phyloP scores from a whole-genome alignment of 2,888 invertebrate species.

The Cantharis flavilabris region DNA sequence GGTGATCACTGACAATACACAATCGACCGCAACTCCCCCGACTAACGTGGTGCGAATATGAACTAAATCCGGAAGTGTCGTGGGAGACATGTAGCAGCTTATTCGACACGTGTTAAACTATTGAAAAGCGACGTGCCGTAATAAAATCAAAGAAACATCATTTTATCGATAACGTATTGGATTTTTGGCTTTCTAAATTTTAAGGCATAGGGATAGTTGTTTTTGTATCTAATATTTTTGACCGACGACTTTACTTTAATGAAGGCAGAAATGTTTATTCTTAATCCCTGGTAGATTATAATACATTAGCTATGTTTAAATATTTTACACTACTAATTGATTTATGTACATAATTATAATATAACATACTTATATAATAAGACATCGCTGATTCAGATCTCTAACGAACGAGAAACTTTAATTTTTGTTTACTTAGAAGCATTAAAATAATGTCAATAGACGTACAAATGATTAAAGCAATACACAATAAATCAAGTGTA shows the following conservation, averaged over 20 bases:
- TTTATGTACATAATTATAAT: too few relatives aligned
- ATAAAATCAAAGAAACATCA: constrained; percentile 16
- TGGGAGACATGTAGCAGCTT: constrained; percentile 36
- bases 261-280: too few relatives aligned
- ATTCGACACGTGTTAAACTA: constrained; percentile 33
- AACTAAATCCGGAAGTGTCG: constrained; percentile 36
- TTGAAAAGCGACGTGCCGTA: constrained; percentile 30
- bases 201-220: not conserved
- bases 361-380: too few relatives aligned
- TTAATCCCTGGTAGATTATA: too few relatives aligned
- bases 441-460: not conserved
- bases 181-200: not conserved
- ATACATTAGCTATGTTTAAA: too few relatives aligned
- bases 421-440: not conserved
- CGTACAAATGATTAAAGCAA: not conserved
- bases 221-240: not conserved
- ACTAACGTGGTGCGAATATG: constrained; percentile 30
- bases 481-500: constrained; percentile 30
- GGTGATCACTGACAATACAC: constrained; percentile 31
- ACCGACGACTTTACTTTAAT: not conserved
- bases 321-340: too few relatives aligned
- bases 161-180: not conserved
- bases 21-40: constrained; percentile 30
- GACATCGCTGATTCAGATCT: not conserved
- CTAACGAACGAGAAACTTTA: not conserved